Conservation (phyloP, 2,797 vertebrate species). For the Harpagifer antarcticus region DNA sequence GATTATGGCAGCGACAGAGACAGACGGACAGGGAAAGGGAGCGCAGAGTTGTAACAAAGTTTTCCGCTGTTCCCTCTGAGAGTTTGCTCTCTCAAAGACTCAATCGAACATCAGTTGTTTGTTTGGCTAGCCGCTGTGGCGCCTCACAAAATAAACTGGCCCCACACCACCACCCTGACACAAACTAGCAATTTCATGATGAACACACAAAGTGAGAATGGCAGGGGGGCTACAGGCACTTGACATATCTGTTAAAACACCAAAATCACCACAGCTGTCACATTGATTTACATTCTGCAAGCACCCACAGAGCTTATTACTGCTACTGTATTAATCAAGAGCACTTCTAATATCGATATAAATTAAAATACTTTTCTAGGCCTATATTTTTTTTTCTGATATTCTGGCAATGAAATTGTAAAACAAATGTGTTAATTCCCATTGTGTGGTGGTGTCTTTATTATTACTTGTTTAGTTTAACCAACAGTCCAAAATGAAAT, state of each 20-base stretch:
- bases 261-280: slow-evolving; percentile 43
- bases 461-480: background rate
- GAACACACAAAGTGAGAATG: slow-evolving; percentile 69
- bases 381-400: background rate
- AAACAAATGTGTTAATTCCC: background rate
- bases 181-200: slow-evolving; percentile 69
- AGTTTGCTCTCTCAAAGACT: slow-evolving; percentile 74
- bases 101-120: slow-evolving; percentile 79
- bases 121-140: slow-evolving; percentile 83
- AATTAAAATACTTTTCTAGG: too few relatives aligned
- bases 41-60: slow-evolving; percentile 77
- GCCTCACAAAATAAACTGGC: slow-evolving; percentile 77
- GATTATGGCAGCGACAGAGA: slow-evolving; percentile 74
- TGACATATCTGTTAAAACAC: slow-evolving; percentile 61
- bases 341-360: background rate
- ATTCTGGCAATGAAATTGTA: background rate
- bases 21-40: slow-evolving; percentile 67
- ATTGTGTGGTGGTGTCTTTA: background rate
- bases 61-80: slow-evolving; percentile 75
- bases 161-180: slow-evolving; percentile 67
- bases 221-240: slow-evolving; percentile 53
- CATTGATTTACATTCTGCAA: slow-evolving; percentile 27
- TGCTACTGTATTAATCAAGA: background rate
- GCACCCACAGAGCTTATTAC: background rate
- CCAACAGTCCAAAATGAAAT: too few relatives aligned